phyloP scores from a whole-genome alignment of 1,140 invertebrate genomes.

The Oryctes rhinoceros region DNA sequence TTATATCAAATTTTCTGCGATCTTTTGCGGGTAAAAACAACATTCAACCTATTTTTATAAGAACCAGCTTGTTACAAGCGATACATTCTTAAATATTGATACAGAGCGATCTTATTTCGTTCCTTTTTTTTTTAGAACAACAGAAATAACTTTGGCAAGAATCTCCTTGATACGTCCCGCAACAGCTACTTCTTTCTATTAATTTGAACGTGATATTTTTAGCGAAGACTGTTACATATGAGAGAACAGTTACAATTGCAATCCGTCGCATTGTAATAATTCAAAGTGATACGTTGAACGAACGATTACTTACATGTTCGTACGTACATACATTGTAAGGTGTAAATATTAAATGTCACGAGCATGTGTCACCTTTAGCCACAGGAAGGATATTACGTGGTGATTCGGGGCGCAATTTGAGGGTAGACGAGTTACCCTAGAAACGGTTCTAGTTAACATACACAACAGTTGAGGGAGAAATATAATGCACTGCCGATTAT shows the following conservation, averaged over 20 bases:
- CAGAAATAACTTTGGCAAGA: constrained; percentile 24
- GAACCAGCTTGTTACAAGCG: not conserved
- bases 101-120: not conserved
- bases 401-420: constrained; percentile 27
- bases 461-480: constrained; percentile 19
- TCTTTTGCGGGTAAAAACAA: not conserved
- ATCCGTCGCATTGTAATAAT: no score
- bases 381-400: not conserved
- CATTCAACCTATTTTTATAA: not conserved
- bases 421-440: constrained; percentile 24
- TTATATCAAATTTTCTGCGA: not conserved
- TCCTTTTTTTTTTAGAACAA: constrained; percentile 12
- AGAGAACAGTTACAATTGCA: not conserved
- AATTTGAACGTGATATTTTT: no score
- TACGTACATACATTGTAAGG: not conserved
- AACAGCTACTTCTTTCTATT: not conserved
- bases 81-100: constrained; percentile 14
- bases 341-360: constrained; percentile 17
- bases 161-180: not conserved
- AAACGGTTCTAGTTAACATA: constrained; percentile 33
- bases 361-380: constrained; percentile 31
- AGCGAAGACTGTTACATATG: not conserved
- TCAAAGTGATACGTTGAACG: not conserved
- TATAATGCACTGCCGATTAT: not conserved
- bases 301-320: not conserved